A percentile compares a stretch with the other conserved stretches of the same genome.
phyloP scores from a whole-genome alignment of 2,888 invertebrate species.

The Spilarctia lutea region DNA sequence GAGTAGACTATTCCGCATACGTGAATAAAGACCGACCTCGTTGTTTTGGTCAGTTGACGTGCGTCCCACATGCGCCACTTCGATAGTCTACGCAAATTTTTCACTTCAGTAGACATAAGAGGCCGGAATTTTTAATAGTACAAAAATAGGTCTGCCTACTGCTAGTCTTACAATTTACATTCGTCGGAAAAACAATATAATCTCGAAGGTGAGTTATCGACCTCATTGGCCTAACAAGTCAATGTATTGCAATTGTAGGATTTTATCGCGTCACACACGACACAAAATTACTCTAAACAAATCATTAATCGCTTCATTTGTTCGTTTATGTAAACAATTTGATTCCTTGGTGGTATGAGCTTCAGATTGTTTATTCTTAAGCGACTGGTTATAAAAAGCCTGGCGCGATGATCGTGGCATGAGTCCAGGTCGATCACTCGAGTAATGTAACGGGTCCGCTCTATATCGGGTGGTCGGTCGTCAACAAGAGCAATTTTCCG shows the following conservation, averaged over 20 bases:
- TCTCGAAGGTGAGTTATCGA: constrained; percentile 49
- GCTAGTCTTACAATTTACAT: constrained; percentile 15
- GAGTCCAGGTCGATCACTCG: constrained; percentile 85
- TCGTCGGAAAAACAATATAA: constrained; percentile 16
- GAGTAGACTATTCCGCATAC: constrained; percentile 72
- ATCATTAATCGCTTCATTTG: constrained; percentile 58
- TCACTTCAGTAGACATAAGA: constrained; percentile 56
- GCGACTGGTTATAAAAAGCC: constrained; percentile 76
- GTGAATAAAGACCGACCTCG: constrained; percentile 75
- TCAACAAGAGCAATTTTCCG: constrained; percentile 79
- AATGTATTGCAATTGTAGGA: constrained; percentile 56
- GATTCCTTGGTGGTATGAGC: constrained; percentile 68
- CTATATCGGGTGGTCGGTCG: constrained; percentile 81
- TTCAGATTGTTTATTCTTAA: constrained; percentile 71
- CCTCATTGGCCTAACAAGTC: constrained; percentile 54
- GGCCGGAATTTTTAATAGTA: constrained; percentile 34
- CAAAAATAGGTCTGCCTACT: constrained; percentile 35
- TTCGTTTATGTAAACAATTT: constrained; percentile 61
- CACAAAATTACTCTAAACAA: constrained; percentile 61
- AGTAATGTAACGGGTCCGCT: constrained; percentile 77
- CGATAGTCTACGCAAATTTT: constrained; percentile 60
- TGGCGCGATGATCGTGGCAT: constrained; percentile 78
- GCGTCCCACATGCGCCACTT: constrained; percentile 71
- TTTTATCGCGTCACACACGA: constrained; percentile 61
- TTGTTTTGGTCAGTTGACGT: constrained; percentile 79